These are phyloP conservation scores for Entomobrya multifasciata DNA, from an alignment of 2,888 invertebrate species.

Conservation along the genomic window DNA sequence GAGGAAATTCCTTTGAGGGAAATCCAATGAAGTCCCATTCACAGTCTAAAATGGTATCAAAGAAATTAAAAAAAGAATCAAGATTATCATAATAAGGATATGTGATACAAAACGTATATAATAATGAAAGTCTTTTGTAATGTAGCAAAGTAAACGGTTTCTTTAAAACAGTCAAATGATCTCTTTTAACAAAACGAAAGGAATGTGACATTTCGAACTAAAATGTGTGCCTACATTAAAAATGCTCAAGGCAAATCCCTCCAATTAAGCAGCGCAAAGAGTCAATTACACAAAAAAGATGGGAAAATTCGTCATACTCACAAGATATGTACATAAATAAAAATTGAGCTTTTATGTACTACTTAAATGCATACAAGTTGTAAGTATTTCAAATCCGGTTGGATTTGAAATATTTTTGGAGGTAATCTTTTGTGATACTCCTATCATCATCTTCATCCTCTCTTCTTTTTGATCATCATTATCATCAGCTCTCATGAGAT, in stretches of 20 bases:
- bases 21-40: conserved; percentile 53
- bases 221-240: not conserved
- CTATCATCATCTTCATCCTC: not conserved
- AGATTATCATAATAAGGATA: not conserved
- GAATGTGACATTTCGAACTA: conserved; percentile 10
- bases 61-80: conserved; percentile 57
- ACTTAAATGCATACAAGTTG: too few species aligned
- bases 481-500: conserved; percentile 4
- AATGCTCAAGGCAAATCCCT: conserved; percentile 50
- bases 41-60: conserved; percentile 67
- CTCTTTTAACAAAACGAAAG: too few species aligned
- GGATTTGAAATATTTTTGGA: conserved; percentile 23
- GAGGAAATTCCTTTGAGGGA: conserved; percentile 62
- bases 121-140: not conserved
- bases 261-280: conserved; percentile 58
- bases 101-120: not conserved
- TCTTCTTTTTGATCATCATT: conserved; percentile 32
- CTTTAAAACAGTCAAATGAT: not conserved
- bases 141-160: not conserved
- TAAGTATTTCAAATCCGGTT: conserved; percentile 67
- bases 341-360: too few species aligned
- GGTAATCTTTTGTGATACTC: conserved; percentile 18
- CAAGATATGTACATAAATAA: too few species aligned
- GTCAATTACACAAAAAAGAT: conserved; percentile 45
- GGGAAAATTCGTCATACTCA: too few species aligned